Evolutionary conservation across 2,888 invertebrate species (phyloP).

Genomic region (Macaria liturata): DNA sequence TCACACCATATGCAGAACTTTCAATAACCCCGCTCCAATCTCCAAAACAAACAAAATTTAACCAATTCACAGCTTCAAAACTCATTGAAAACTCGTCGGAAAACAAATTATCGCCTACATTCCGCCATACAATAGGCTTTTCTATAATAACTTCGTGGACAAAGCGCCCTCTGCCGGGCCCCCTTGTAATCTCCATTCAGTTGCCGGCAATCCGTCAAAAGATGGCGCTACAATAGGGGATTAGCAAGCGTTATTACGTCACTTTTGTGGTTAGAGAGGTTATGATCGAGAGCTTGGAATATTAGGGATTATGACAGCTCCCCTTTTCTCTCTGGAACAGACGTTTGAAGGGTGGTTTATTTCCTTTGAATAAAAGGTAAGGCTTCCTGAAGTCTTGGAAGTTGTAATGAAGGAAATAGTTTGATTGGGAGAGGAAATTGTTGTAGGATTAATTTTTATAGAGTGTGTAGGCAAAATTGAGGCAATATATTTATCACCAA

Average conservation of each 20-base stretch:
- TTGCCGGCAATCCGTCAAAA: conserved; percentile 77
- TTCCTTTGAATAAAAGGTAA: conserved; percentile 23
- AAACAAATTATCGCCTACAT: conserved; percentile 66
- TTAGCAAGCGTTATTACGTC: conserved; percentile 78
- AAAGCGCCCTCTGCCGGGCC: conserved; percentile 66
- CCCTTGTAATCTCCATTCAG: conserved; percentile 69
- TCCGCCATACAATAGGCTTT: conserved; percentile 60
- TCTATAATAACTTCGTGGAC: conserved; percentile 63
- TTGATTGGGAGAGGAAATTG: conserved; percentile 3
- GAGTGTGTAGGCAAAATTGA: too few relatives aligned
- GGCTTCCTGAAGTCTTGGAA: conserved; percentile 21
- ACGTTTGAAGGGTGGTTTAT: conserved; percentile 27
- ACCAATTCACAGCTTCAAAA: conserved; percentile 30
- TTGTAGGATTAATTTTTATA: not conserved
- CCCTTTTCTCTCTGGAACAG: conserved; percentile 53
- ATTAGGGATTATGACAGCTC: conserved; percentile 79
- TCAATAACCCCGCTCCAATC: not conserved
- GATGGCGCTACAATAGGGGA: conserved; percentile 80
- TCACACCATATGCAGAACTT: not conserved
- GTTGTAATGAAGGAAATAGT: conserved; percentile 14
- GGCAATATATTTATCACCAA: too few relatives aligned
- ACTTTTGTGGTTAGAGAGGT: conserved; percentile 68
- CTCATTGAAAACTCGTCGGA: conserved; percentile 51
- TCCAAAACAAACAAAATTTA: conserved; percentile 2
- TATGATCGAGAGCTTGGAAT: conserved; percentile 76